Base-by-base conservation (phyloP, 2,888 invertebrate genomes). In the Eupithecia inturbata region DNA sequence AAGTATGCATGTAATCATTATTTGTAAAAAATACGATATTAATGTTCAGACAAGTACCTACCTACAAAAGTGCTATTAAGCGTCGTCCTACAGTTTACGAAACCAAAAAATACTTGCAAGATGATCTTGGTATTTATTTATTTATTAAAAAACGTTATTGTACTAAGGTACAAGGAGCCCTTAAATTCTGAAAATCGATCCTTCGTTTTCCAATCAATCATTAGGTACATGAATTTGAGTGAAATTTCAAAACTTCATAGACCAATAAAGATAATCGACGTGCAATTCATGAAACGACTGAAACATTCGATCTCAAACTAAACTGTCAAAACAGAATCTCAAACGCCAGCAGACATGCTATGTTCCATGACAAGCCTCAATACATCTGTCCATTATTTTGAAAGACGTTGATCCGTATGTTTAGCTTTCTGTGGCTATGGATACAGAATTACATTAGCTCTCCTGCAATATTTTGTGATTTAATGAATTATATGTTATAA, bases 301-400 rank as follows among this genome's bases (percentile, higher is more conserved):
- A 70, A 62, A 31, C 12, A 33, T 64, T 66, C 66, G n/a, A 41
- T 22, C 66, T 36, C 36, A 66, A 22, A 39, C 6, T n/a, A 31
- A 31, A 62, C 31, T 36, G 36, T 10, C 64, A 64, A 36, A 62
- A 62, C 31, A n/a, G 33, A 19, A 36, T 3, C 63, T 68, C 64
- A 41, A 82, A 82, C 78, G 79, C 68, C 77, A n/a, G 9, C 53
- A 28, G 74, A 77, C 82, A 82, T 82, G 82, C 81, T 69, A 82
- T 80, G 76, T 82, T 79, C 74, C 81, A 77, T 82, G 82, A 82
- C 81, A 75, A 77, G 70, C 75, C 72, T 71, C 78, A 78, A 78
- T 82, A 75, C 67, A 69, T 70, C 60, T 64, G 33, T 67, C 36
- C 36, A 45, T 53, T 36, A 72, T 72, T 45, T 70, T 39, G 33